phyloP scores from a whole-genome alignment of 2,888 invertebrate genomes.

The Oxycera nigricornis region DNA sequence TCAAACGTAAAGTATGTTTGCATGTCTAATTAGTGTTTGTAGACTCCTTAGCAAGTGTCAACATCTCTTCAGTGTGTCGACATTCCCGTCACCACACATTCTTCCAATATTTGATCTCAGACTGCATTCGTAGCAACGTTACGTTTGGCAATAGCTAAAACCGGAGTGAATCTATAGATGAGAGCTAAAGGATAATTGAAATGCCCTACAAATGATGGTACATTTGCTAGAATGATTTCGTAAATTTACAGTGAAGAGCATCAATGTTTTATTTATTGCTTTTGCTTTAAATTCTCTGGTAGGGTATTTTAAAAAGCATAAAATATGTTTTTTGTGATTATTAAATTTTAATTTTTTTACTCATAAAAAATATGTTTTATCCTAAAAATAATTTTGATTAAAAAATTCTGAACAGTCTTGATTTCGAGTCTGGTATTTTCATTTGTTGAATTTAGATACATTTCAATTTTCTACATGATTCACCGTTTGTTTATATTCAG shows the following conservation, averaged over 20 bases:
- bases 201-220: not conserved
- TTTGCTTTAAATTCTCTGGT: no score
- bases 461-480: no score
- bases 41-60: constrained; percentile 28
- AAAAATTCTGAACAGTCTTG: no score
- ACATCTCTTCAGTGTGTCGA: constrained; percentile 1
- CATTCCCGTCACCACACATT: constrained; percentile 9
- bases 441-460: no score
- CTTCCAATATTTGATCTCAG: constrained; percentile 10
- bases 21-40: constrained; percentile 36
- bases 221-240: not conserved
- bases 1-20: constrained; percentile 24
- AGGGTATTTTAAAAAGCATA: not conserved
- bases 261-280: no score
- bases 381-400: no score
- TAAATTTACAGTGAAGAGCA: not conserved
- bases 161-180: constrained; percentile 16
- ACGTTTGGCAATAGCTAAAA: not conserved
- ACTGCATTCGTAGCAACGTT: not conserved
- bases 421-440: no score
- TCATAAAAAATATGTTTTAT: no score
- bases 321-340: no score
- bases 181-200: constrained; percentile 33
- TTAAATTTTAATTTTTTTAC: no score
- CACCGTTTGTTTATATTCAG: no score